Evolutionary conservation across 2,113 vertebrate genomes (phyloP).

Genomic region (Mixornis gularis): DNA sequence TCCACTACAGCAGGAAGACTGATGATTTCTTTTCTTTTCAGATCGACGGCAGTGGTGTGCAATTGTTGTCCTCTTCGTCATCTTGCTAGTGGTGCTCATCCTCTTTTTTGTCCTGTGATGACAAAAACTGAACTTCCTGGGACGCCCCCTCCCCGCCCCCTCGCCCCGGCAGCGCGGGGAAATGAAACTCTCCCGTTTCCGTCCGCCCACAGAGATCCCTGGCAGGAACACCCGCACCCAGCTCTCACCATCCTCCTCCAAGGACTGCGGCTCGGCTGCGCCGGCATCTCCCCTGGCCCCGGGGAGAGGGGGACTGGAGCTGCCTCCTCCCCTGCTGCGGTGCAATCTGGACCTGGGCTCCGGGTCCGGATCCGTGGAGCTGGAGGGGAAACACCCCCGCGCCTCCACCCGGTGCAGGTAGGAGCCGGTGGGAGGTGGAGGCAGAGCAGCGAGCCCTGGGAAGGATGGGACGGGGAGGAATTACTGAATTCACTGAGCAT

Average conservation of each 20-base stretch:
- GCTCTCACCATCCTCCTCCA: not conserved
- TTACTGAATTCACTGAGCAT: not conserved
- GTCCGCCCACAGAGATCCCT: not conserved
- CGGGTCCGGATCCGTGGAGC: not conserved
- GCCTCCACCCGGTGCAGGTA: not conserved
- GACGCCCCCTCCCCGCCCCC: not conserved
- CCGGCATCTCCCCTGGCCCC: not conserved
- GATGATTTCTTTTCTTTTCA: conserved; percentile 63
- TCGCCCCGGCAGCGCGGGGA: not conserved
- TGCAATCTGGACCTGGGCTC: not conserved
- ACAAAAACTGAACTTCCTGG: not conserved
- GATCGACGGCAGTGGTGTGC: conserved; percentile 97
- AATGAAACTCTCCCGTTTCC: conserved; percentile 10
- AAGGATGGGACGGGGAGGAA: not conserved
- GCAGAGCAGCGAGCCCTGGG: not conserved
- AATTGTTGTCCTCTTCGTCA: conserved; percentile 82
- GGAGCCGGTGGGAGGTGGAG: not conserved
- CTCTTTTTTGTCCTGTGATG: conserved; percentile 87
- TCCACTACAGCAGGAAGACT: not conserved
- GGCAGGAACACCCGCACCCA: not conserved
- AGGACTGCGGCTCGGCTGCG: not conserved
- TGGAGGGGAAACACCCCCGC: not conserved
- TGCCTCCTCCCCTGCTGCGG: not conserved
- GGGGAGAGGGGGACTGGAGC: not conserved
- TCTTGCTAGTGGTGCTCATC: conserved; percentile 87